Conservation (phyloP, 2,113 vertebrate species). For the Pterophyllum scalare region DNA sequence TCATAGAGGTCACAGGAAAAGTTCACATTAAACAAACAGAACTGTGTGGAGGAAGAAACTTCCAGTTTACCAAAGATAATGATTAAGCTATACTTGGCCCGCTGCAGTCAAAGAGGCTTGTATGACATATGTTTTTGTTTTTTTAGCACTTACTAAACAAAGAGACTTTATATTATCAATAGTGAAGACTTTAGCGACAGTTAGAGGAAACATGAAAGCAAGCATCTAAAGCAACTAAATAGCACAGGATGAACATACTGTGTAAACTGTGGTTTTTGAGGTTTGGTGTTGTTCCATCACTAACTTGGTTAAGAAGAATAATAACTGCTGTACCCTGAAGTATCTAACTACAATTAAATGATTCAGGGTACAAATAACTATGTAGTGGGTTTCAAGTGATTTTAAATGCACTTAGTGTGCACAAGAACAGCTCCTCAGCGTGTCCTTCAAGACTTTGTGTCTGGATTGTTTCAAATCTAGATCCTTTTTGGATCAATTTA, state of each 20-base stretch:
- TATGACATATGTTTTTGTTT: background rate
- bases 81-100: background rate
- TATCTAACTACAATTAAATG: background rate
- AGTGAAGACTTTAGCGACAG: background rate
- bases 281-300: background rate
- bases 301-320: background rate
- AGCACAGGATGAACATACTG: background rate
- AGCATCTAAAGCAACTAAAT: background rate
- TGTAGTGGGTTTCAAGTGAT: background rate
- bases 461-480: slow-evolving; percentile 24
- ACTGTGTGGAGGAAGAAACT: background rate
- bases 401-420: background rate
- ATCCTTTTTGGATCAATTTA: slow-evolving; percentile 20
- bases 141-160: background rate
- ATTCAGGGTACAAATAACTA: background rate
- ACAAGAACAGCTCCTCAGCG: background rate
- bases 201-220: background rate
- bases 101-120: background rate
- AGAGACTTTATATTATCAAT: background rate
- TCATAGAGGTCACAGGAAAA: slow-evolving; percentile 10
- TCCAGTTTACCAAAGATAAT: slow-evolving; percentile 28
- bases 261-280: background rate
- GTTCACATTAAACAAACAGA: slow-evolving; percentile 53
- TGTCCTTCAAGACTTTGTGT: slow-evolving; percentile 3
- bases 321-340: background rate